Base-by-base conservation (phyloP, 2,888 invertebrate genomes). In the Drosophila pseudotakahashii region DNA sequence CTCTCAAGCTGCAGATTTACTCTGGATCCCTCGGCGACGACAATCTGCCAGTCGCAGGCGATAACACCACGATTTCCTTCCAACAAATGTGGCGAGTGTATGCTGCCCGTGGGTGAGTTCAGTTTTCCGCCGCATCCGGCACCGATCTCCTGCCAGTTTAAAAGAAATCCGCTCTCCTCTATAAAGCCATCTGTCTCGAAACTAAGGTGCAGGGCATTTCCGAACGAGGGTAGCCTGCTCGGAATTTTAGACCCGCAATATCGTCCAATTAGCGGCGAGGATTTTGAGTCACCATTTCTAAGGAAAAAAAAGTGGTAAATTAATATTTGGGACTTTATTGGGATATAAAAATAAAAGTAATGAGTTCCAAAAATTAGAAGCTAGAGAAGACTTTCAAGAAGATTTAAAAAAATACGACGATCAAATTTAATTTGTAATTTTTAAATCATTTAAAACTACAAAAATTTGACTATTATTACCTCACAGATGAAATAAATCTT, bases 101-200 rank as follows among this genome's bases (percentile, higher is more conserved):
- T 95, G 4, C 95, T 94, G 0, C 98, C 98, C 6, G 92, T 92
- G 3, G 94, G 93, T 16, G 95, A 93, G 0, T 93, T 95, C 36
- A 98, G 89, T 30, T 93, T 94, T 6, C 97, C 98, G 14, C 98
- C 98, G 91, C 98, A 98, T 93, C 95, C 96, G 48, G 94, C 93
- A 2, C 94, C 88, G 0, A 94, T 93, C 34, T 94, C 94, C 75
- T 95, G 94, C 95, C 96, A 97, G 23, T 89, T 91, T 4, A 97
- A 92, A 57, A 93, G 90, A 91, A 99, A 99, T 0, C 98, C 98
- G 39, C 90, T 88, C 0, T 91, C 93, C 13, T 92, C 89, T 47
- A 93, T 88, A 41, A 94, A 94, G 32, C 86, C 88, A 90, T 98
- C 98, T 0, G 97, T 95, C 70, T 93, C 93, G 86, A 98, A 97